Conservation (phyloP, 2,797 vertebrate genomes). For the Huso huso region DNA sequence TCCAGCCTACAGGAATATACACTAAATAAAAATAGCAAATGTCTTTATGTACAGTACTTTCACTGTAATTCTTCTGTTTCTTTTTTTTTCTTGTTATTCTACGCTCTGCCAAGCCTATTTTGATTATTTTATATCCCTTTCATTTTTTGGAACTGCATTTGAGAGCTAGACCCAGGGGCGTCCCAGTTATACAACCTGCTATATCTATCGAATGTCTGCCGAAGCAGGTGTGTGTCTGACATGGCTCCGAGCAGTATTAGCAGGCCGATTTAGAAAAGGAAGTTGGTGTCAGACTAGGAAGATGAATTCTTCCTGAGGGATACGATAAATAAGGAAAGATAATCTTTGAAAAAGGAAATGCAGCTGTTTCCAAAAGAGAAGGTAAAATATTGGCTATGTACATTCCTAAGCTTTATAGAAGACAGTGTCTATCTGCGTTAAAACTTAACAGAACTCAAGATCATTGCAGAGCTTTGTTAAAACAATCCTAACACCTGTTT, state of each 20-base stretch:
- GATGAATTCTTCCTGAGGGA: constrained; percentile 69
- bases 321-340: constrained; percentile 83
- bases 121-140: constrained; percentile 23
- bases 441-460: too few relatives aligned
- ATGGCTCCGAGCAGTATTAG: constrained; percentile 26
- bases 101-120: constrained; percentile 25
- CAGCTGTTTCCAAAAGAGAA: constrained; percentile 92
- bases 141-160: constrained; percentile 28
- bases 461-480: too few relatives aligned
- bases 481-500: too few relatives aligned
- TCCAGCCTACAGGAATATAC: constrained; percentile 23
- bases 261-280: constrained; percentile 54
- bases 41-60: constrained; percentile 12
- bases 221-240: constrained; percentile 54
- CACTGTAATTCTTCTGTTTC: constrained; percentile 9
- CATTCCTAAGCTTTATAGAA: constrained; percentile 55
- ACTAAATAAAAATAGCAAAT: constrained; percentile 37
- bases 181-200: constrained; percentile 32
- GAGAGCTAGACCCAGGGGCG: constrained; percentile 15
- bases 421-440: constrained; percentile 25
- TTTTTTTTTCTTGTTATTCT: constrained; percentile 21
- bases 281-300: constrained; percentile 63
- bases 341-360: constrained; percentile 85
- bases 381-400: constrained; percentile 80
- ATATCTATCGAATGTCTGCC: constrained; percentile 26